Evolutionary conservation across 2,113 vertebrate genomes (phyloP).

Genomic region (Chascanopsetta lugubris): DNA sequence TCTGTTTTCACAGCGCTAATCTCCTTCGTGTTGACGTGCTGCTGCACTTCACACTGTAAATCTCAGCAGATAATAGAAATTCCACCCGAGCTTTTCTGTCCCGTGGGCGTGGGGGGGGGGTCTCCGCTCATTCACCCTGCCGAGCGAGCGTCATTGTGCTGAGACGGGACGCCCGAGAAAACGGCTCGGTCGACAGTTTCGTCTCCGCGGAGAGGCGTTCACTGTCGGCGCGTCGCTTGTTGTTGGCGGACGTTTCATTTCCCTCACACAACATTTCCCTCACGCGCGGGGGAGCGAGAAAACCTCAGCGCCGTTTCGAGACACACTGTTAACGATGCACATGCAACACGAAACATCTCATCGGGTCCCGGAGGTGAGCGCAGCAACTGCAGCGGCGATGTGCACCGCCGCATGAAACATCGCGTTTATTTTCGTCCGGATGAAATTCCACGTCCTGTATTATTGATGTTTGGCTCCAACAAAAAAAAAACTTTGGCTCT

Average conservation of each 20-base stretch:
- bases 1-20: conserved; percentile 19
- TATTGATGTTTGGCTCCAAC: conserved; percentile 27
- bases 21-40: conserved; percentile 10
- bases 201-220: neutral
- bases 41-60: conserved; percentile 18
- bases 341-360: conserved; percentile 33
- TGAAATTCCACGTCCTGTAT: conserved; percentile 20
- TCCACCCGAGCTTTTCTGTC: conserved; percentile 38
- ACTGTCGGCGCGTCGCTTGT: neutral
- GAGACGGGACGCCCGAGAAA: conserved; percentile 58
- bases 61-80: conserved; percentile 49
- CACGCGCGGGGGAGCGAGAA: conserved; percentile 21
- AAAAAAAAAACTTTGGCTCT: conserved; percentile 28
- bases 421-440: conserved; percentile 32
- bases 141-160: conserved; percentile 44
- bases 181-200: conserved; percentile 21
- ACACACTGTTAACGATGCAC: conserved; percentile 13
- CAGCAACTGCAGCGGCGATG: conserved; percentile 7
- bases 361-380: conserved; percentile 15
- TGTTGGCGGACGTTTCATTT: neutral
- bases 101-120: conserved; percentile 15
- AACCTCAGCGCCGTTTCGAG: conserved; percentile 7
- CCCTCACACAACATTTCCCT: conserved; percentile 6
- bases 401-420: conserved; percentile 14
- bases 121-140: conserved; percentile 29